These are phyloP conservation scores for Mesorhabditis belari DNA, from an alignment of 2,888 invertebrate species.

Conservation along the genomic window DNA sequence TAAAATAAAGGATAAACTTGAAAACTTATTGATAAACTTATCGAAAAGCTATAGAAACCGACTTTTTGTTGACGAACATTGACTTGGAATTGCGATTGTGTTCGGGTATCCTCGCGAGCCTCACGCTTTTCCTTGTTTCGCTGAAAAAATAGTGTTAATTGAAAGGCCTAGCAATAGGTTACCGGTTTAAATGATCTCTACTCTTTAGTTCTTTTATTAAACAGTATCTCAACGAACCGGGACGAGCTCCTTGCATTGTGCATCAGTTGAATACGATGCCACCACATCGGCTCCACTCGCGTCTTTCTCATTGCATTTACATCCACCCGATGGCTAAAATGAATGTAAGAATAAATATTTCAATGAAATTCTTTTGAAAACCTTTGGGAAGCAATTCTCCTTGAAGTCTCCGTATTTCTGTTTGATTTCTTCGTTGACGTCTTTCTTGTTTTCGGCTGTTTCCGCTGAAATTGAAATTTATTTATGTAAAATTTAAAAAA, in stretches of 20 bases:
- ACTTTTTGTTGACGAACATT: background rate
- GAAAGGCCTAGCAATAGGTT: no score
- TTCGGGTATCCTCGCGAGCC: background rate
- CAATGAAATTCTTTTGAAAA: background rate
- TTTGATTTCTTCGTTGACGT: conserved; percentile 45
- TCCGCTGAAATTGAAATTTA: conserved; percentile 16
- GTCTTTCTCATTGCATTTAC: conserved; percentile 48
- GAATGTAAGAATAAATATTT: background rate
- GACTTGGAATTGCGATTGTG: background rate
- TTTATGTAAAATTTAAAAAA: background rate
- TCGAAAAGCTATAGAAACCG: no score
- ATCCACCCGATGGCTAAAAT: conserved; percentile 31
- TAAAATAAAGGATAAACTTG: no score
- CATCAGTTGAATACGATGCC: conserved; percentile 33
- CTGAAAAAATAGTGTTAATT: background rate
- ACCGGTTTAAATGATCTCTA: no score
- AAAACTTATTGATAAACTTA: no score
- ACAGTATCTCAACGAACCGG: no score
- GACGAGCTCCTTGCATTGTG: conserved; percentile 29
- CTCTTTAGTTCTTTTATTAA: no score
- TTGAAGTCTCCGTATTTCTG: conserved; percentile 43
- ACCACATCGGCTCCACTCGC: conserved; percentile 41
- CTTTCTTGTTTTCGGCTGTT: conserved; percentile 46
- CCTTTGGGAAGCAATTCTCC: conserved; percentile 48
- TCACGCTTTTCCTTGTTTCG: background rate